Base-by-base conservation (phyloP, 2,113 vertebrate genomes). In the Austrofundulus limnaeus region DNA sequence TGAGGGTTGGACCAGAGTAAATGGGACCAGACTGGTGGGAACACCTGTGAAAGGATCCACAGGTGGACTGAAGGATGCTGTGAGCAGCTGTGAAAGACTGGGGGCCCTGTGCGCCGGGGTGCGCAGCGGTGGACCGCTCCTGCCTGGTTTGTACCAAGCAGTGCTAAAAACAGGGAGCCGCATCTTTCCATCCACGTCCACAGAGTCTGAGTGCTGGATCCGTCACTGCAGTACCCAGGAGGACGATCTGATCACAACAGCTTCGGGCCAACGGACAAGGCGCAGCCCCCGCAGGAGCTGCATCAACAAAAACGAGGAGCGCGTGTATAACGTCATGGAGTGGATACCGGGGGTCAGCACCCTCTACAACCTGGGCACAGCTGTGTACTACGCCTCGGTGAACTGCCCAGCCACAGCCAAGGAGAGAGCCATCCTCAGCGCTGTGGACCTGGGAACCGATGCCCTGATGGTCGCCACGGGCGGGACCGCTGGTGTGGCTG, bases 291-390 rank as follows among this genome's bases (percentile, higher is more conserved):
- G 6, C 45, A 69, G 54, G 1, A 38, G 67, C 19, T 98, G 95
- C 39, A 57, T 73, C 6, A 88, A 90, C 1, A 65, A 86, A 8
- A 83, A 53, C 0, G 96, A 98, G 54, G 52, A 79, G 59, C 51
- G 46, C 0, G 91, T 96, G 0, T 88, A 95, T 59, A 52, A 4
- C 0, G 83, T 94, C 15, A 34, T 94, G 72, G 84, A 78, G 34
- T 92, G 92, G 92, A 85, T 96, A 41, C 95, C 96, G 0, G 88
- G 38, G 0, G 89, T 95, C 63, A 93, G 91, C 81, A 88, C 91
- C 4, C 92, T 92, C 72, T 98, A 98, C 82, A 96, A 91, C 81
- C 71, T 96, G 1, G 96, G 93, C 56, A 95, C 94, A 7, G 94
- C 95, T 20, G 38, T 97, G 45, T 98, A 96, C 70, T 97, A 94